Evolutionary conservation across 2,113 vertebrate genomes (phyloP).

Genomic region (Callionymus lyra): DNA sequence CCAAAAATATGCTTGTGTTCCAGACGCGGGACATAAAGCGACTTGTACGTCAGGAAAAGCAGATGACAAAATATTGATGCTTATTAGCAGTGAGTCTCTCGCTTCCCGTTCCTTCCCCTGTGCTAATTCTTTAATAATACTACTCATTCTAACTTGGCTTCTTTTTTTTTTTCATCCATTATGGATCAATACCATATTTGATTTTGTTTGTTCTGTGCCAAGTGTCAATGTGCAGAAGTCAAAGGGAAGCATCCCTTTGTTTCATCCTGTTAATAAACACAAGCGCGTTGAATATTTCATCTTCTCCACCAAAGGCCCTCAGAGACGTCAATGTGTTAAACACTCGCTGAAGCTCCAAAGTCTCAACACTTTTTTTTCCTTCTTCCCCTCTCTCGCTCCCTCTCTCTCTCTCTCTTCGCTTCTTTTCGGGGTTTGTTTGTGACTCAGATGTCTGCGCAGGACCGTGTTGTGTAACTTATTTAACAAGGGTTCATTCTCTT

Average conservation of each 20-base stretch:
- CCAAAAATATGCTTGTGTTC: no score
- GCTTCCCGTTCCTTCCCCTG: constrained; percentile 37
- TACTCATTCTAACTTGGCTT: constrained; percentile 53
- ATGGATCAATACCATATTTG: constrained; percentile 70
- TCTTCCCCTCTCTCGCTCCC: constrained; percentile 19
- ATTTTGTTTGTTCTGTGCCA: constrained; percentile 72
- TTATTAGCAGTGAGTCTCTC: constrained; percentile 36
- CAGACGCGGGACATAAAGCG: constrained; percentile 1
- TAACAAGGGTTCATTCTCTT: constrained; percentile 66
- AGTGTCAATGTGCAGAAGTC: constrained; percentile 71
- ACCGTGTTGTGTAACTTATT: constrained; percentile 67
- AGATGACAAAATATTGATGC: constrained; percentile 59
- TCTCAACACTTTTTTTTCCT: constrained; percentile 14
- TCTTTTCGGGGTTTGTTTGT: constrained; percentile 65
- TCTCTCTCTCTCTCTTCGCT: constrained; percentile 24
- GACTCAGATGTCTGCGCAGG: constrained; percentile 50
- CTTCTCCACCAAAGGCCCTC: constrained; percentile 49
- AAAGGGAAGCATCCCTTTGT: constrained; percentile 73
- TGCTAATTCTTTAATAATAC: constrained; percentile 66
- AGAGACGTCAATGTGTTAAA: constrained; percentile 59
- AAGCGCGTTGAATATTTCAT: constrained; percentile 70
- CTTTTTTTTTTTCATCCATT: constrained; percentile 71
- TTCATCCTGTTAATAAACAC: constrained; percentile 73
- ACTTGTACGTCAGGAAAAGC: constrained; percentile 30
- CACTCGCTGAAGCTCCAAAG: constrained; percentile 36